Evolutionary conservation across 1,140 invertebrate genomes (phyloP), one percentile per base, ranked within the genome.

Genomic region (Apis laboriosa): DNA sequence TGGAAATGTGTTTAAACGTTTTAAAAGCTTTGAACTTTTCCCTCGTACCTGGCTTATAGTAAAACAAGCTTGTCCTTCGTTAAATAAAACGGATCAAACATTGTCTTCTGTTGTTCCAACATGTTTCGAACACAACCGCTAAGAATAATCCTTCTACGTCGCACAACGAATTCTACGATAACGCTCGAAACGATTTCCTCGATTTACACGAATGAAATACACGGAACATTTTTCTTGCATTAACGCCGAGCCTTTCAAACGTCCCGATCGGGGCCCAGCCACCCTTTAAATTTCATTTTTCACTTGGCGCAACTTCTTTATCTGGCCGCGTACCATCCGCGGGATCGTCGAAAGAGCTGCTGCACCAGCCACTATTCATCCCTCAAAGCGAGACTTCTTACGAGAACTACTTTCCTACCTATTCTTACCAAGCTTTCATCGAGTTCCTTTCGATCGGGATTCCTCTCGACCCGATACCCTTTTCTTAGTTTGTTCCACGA

Each of bases 21-120:
- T 75, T 43, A 80, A 63, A 72, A 67, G 63, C 83, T 89, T 68
- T 77, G 81, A 87, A 84, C 73, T 77, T 67, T 53, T 63, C 51
- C 60, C 66, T 61, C 61, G 34, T 56, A 24, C 17, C 43, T 53
- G 13, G 49, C 60, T 61, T 17, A 17, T 55, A 73, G 24, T n/a
- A 76, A 21, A 67, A 60, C 49, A 17, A 63, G n/a, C 55, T 9
- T 66, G 15, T 9, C 28, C 17, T 56, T 8, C 51, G 55, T 82
- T 74, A 74, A 78, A 43, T 12, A 8, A 1, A 15, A 21, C 9
- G 19, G 19, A 24, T 21, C 17, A 74, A 64, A 81, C 61, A 73
- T 56, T 84, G 43, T 73, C 24, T 73, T 13, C 1, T 15, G 7
- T 3, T 17, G 64, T 24, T 24, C 64, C 49, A 24, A 19, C 13